A percentile compares a stretch with the other conserved stretches of the same genome.
Evolutionary conservation across 2,888 invertebrate species (phyloP).

Genomic region (Tenthredo livida): DNA sequence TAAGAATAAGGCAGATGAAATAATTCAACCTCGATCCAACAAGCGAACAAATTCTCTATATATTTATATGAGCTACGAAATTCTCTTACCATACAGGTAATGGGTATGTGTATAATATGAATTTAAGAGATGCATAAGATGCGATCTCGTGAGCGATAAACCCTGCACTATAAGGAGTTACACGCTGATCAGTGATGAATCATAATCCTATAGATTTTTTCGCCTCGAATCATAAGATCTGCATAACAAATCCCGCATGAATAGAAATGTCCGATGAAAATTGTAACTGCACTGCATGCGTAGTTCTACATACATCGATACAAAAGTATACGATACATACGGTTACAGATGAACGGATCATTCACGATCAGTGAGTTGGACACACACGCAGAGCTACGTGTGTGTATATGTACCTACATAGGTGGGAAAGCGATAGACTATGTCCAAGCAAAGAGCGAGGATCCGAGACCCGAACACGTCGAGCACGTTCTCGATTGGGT

Average conservation of each 20-base stretch:
- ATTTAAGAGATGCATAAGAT: background rate
- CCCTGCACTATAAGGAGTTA: background rate
- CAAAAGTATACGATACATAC: no score
- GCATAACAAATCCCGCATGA: background rate
- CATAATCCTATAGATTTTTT: background rate
- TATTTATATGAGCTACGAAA: background rate
- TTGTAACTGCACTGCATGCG: background rate
- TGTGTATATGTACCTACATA: background rate
- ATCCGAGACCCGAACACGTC: background rate
- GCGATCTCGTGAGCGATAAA: background rate
- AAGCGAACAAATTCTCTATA: background rate
- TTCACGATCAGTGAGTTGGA: background rate
- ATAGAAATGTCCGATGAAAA: background rate
- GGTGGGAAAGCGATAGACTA: background rate
- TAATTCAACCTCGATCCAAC: background rate
- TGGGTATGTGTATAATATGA: no score
- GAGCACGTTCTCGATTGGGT: slow-evolving; percentile 25
- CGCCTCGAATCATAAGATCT: background rate
- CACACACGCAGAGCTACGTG: background rate
- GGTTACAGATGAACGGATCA: background rate
- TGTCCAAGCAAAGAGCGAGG: background rate
- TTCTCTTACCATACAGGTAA: no score
- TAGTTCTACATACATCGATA: no score
- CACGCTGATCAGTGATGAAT: background rate
- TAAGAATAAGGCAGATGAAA: slow-evolving; percentile 24